These are phyloP conservation scores for Pangasius sanitwongsei DNA, from an alignment of 2,797 vertebrate genomes.

Conservation along the genomic window DNA sequence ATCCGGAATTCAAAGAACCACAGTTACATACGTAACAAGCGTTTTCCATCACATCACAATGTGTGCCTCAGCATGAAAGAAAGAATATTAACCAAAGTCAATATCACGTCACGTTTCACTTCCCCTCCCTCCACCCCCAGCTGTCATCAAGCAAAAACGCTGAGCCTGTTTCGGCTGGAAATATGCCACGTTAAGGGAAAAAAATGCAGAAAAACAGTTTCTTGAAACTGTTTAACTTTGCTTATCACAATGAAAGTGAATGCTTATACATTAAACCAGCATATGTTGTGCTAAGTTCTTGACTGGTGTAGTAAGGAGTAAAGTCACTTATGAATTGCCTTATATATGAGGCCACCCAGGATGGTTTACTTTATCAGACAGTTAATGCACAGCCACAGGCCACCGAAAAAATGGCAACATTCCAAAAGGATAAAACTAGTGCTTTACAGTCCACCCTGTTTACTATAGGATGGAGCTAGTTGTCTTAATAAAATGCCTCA, in stretches of 20 bases:
- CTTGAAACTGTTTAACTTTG: not conserved
- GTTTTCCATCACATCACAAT: not conserved
- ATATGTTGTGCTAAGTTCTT: not conserved
- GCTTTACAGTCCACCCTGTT: not conserved
- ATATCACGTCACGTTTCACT: not conserved
- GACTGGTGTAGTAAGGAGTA: not conserved
- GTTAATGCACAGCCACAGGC: not conserved
- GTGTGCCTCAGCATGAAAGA: not conserved
- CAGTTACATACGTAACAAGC: too few species aligned
- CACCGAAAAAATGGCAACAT: not conserved
- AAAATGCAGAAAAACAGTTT: not conserved
- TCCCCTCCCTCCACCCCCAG: not conserved
- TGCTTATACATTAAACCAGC: not conserved
- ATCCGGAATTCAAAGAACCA: too few species aligned
- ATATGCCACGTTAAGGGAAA: not conserved
- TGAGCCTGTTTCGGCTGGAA: not conserved
- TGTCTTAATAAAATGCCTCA: constrained; percentile 29
- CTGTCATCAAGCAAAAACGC: not conserved
- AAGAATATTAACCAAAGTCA: constrained; percentile 7
- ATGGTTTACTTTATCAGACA: not conserved
- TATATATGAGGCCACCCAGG: not conserved
- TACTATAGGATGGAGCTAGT: constrained; percentile 8
- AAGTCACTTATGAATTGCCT: not conserved
- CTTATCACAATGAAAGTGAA: not conserved
- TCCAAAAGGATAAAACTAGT: constrained; percentile 22